Base-by-base conservation (phyloP, 2,797 vertebrate species). In the Telmatherina bonti region DNA sequence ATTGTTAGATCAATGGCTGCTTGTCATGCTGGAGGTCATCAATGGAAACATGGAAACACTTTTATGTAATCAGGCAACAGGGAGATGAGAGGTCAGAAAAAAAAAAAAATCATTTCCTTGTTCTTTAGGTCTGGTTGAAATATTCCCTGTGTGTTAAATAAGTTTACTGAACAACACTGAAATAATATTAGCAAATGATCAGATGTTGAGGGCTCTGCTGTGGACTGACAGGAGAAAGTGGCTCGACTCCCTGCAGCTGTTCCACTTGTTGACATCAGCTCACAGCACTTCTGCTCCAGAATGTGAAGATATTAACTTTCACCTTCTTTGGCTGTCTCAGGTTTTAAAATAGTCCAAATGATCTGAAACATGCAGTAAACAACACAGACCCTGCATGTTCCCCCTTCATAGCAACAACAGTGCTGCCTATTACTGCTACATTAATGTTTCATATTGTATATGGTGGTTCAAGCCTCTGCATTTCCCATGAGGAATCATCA, bases 341-440 rank as follows among this genome's bases (percentile, higher is more conserved):
- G 57, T 87, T 91, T 89, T 86, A 89, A 91, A 91, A 93, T 92
- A 91, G 90, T 77, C 62, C 68, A 65, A 87, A 87, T 82, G 71
- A 79, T 86, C 82, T 26, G 45, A 87, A 88, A 83, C 71, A 74
- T 45, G 72, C 67, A 31, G 89, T 82, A 82, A 91, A 88, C 86
- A 91, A 88, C 87, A 77, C 75, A 69, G 52, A 24, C 70, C 64
- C 57, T 65, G 45, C 54, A 70, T 71, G 56, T 85, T 74, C 49
- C 4, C 55, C 67, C 67, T 33, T 55, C 72, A 59, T 36, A 33
- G 62, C 63, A 35, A 64, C 67, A 67, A 61, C 61, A 53, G 78
- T 67, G 57, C 45, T 22, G 56, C 65, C 53, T 12, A 33, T 65
- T 62, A 70, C 64, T 60, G 55, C 62, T 77, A 70, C 73, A 68